These are phyloP conservation scores for Pavo muticus DNA, from an alignment of 2,113 vertebrate species.

Conservation along the genomic window DNA sequence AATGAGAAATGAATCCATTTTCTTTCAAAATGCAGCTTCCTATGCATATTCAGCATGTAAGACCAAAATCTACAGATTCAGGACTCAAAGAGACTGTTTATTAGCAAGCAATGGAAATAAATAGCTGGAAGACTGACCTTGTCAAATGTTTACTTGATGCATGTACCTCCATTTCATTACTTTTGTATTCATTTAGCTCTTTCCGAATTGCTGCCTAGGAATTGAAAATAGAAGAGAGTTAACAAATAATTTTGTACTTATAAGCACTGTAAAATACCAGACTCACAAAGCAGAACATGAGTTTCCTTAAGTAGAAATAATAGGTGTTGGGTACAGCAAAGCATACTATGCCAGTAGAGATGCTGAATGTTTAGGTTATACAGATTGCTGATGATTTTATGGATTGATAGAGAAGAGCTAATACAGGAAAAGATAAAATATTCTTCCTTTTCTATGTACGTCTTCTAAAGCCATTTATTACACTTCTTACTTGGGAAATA, in stretches of 20 bases:
- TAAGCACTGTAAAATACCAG: background rate
- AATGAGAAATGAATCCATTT: background rate
- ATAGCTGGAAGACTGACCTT: slow-evolving; percentile 80
- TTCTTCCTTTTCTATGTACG: background rate
- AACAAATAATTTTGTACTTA: background rate
- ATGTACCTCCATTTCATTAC: slow-evolving; percentile 98
- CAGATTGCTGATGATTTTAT: background rate
- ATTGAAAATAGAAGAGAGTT: background rate
- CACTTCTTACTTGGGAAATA: background rate
- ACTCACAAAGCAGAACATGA: background rate
- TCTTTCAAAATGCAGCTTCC: background rate
- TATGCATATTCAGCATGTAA: background rate
- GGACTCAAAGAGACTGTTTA: background rate
- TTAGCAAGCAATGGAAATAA: background rate
- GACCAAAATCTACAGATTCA: background rate
- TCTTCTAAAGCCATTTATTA: background rate
- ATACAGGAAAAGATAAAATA: background rate
- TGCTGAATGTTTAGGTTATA: background rate
- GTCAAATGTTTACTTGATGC: slow-evolving; percentile 98
- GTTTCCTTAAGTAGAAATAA: background rate
- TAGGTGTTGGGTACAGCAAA: background rate
- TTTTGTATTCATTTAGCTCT: slow-evolving; percentile 98
- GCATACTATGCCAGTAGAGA: background rate
- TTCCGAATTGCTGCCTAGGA: slow-evolving; percentile 96
- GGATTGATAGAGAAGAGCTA: background rate